Evolutionary conservation across 2,888 invertebrate species (phyloP).

Genomic region (Bellardia bayeri): DNA sequence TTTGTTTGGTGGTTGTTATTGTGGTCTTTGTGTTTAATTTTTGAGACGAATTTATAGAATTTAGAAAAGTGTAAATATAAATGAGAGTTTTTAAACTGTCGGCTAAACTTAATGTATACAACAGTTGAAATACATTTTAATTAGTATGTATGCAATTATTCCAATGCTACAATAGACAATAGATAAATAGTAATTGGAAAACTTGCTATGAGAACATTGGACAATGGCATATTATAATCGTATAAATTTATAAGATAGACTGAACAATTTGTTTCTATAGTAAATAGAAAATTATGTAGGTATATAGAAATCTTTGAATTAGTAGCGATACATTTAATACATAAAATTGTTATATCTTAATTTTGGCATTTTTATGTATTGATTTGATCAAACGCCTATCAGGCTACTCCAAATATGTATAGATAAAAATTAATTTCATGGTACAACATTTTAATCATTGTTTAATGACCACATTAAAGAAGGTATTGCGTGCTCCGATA

Average conservation of each 20-base stretch:
- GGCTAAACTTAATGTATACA: slow-evolving; percentile 31
- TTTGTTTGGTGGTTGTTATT: slow-evolving; percentile 44
- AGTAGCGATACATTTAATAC: neutral
- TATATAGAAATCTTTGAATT: slow-evolving; percentile 23
- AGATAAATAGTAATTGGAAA: slow-evolving; percentile 8
- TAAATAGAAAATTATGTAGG: neutral
- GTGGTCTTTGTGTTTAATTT: slow-evolving; percentile 51
- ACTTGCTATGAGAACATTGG: neutral
- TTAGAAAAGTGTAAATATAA: slow-evolving; percentile 13
- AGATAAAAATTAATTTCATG: too few relatives aligned
- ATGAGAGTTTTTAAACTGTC: slow-evolving; percentile 22
- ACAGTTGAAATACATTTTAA: slow-evolving; percentile 43
- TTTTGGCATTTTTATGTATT: too few relatives aligned
- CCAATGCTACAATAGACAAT: neutral
- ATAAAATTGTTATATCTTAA: neutral
- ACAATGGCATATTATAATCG: neutral
- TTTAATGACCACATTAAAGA: too few relatives aligned
- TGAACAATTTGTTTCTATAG: neutral
- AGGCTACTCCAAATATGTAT: too few relatives aligned
- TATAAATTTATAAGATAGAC: neutral
- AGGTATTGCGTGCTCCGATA: too few relatives aligned
- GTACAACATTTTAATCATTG: too few relatives aligned
- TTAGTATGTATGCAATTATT: slow-evolving; percentile 9
- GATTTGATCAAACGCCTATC: too few relatives aligned
- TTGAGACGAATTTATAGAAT: slow-evolving; percentile 39